phyloP scores from a whole-genome alignment of 92 coral and sea anemone species.

The Bergia puertoricense region DNA sequence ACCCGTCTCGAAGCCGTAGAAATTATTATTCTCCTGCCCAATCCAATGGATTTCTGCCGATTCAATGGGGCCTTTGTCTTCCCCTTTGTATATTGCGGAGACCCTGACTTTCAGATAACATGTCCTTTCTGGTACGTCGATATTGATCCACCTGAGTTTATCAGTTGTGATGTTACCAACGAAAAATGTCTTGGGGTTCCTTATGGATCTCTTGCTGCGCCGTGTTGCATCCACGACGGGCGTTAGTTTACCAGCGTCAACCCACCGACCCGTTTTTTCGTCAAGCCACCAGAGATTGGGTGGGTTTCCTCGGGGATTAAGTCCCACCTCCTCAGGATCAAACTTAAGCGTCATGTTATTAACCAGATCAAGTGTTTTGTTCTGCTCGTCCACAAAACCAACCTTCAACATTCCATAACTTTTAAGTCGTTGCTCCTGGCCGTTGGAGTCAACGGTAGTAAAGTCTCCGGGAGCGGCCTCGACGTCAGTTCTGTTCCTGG shows the following conservation, averaged over 20 bases:
- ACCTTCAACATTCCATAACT: conserved; percentile 64
- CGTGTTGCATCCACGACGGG: conserved; percentile 20
- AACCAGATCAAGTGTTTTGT: conserved; percentile 46
- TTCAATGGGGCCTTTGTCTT: conserved; percentile 2
- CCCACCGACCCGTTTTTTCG: conserved; percentile 69
- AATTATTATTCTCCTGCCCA: conserved; percentile 33
- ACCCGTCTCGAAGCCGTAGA: conserved; percentile 32
- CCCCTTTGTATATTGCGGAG: not conserved
- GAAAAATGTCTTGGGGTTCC: conserved; percentile 14
- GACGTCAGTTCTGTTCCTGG: conserved; percentile 55
- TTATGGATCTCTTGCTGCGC: conserved; percentile 25
- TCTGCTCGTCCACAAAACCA: conserved; percentile 53
- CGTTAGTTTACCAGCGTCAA: conserved; percentile 45
- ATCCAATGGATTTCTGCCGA: conserved; percentile 18
- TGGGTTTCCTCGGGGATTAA: conserved; percentile 1
- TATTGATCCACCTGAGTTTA: conserved; percentile 38
- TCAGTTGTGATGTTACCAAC: conserved; percentile 34
- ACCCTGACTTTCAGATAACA: conserved; percentile 32
- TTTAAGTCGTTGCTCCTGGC: conserved; percentile 57
- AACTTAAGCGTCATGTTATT: conserved; percentile 43
- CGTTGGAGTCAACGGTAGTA: conserved; percentile 55
- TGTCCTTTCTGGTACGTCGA: conserved; percentile 12
- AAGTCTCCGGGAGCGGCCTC: conserved; percentile 70
- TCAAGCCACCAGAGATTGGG: conserved; percentile 68
- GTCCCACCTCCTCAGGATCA: conserved; percentile 57